phyloP scores from a whole-genome alignment of 2,113 vertebrate genomes.

The Hyperoodon ampullatus region DNA sequence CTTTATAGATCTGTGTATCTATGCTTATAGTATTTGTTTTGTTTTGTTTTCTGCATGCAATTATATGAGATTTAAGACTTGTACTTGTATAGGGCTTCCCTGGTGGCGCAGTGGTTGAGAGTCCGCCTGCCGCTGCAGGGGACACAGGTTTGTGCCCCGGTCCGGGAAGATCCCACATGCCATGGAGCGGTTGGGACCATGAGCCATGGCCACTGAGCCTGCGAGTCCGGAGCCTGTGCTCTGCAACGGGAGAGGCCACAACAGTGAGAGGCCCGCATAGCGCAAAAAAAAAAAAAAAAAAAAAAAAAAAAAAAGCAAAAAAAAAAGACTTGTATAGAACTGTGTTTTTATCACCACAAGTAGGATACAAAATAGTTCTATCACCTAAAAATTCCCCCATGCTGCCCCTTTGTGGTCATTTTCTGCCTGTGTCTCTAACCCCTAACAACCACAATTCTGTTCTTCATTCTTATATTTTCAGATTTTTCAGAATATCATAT shows the following conservation, averaged over 20 bases:
- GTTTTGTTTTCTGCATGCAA: not conserved
- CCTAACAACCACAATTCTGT: not conserved
- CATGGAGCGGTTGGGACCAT: no score
- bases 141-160: no score
- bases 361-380: not conserved
- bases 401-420: not conserved
- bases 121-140: no score
- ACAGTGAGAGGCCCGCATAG: no score
- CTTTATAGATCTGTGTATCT: not conserved
- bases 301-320: no score
- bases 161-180: no score
- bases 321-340: not conserved
- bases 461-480: not conserved
- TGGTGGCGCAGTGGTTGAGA: no score
- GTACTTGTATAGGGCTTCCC: not conserved
- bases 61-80: not conserved
- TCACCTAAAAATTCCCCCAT: not conserved
- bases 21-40: not conserved
- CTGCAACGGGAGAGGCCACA: no score
- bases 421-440: fast-evolving
- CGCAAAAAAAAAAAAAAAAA: no score
- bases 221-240: no score
- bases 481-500: not conserved
- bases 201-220: no score
- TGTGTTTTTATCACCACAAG: not conserved